Percentiles rank a stretch among this genome's conserved stretches.
Conservation (phyloP, 2,888 invertebrate genomes). For the Stegophylla sp. region DNA sequence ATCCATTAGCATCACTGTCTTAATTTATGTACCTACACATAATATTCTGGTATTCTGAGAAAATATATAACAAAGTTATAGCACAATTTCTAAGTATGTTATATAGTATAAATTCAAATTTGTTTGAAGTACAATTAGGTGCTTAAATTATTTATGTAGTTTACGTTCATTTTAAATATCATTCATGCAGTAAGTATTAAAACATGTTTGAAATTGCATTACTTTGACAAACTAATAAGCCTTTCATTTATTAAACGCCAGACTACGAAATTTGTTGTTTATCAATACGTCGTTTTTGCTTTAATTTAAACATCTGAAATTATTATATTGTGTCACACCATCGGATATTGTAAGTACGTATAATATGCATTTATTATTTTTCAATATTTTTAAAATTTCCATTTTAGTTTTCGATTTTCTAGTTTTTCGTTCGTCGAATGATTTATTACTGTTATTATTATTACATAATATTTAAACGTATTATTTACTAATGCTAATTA, state of each 20-base stretch:
- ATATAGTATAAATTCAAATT: not conserved
- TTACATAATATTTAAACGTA: not conserved
- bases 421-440: no score
- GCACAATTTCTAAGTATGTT: not conserved
- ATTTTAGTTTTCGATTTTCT: no score
- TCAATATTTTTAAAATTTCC: no score
- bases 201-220: not conserved
- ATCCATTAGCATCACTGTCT: constrained; percentile 34
- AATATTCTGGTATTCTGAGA: constrained; percentile 8
- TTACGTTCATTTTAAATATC: not conserved
- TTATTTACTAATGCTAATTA: not conserved
- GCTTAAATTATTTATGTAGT: not conserved
- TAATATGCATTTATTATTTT: no score
- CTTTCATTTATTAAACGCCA: no score
- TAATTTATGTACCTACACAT: not conserved
- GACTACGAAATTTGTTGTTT: no score
- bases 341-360: no score
- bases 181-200: not conserved
- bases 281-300: no score
- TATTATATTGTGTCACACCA: no score
- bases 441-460: no score
- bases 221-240: not conserved
- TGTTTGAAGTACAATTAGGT: not conserved
- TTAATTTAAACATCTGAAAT: no score
- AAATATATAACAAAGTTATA: not conserved